These are phyloP conservation scores for Puma concolor DNA, from an alignment of 2,113 vertebrate species.

Conservation along the genomic window DNA sequence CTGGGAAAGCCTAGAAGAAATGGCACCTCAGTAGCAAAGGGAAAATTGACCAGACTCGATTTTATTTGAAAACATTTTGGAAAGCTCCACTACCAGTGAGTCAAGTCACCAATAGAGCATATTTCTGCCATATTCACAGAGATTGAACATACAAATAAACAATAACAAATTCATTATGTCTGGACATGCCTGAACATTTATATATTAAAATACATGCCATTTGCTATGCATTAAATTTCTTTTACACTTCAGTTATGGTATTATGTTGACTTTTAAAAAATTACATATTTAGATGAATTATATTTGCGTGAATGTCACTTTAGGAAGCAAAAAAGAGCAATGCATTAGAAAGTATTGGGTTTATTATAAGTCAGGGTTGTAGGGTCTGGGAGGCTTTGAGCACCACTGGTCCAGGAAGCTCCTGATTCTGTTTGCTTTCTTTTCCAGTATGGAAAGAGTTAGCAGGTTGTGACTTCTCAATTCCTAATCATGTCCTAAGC, in stretches of 20 bases:
- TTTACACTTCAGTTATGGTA: not conserved
- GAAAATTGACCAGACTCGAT: not conserved
- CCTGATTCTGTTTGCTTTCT: not conserved
- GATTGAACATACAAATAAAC: not conserved
- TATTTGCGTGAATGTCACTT: not conserved
- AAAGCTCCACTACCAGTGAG: not conserved
- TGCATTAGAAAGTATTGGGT: not conserved
- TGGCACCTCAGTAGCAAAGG: not conserved
- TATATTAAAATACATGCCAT: not conserved
- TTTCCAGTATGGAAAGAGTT: not conserved
- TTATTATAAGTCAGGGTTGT: not conserved
- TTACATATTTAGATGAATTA: not conserved
- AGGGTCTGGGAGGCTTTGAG: not conserved
- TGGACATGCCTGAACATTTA: not conserved
- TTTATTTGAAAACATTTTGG: not conserved
- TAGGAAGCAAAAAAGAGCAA: not conserved
- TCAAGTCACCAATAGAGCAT: not conserved
- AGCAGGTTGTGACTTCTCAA: conserved; percentile 32
- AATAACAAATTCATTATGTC: not conserved
- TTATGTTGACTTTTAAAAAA: not conserved
- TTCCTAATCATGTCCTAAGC: not conserved
- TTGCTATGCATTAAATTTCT: not conserved
- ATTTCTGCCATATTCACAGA: not conserved
- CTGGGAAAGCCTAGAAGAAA: not conserved
- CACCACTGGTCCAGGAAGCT: not conserved